phyloP scores from a whole-genome alignment of 1,140 invertebrate genomes.

The Fopius arisanus region DNA sequence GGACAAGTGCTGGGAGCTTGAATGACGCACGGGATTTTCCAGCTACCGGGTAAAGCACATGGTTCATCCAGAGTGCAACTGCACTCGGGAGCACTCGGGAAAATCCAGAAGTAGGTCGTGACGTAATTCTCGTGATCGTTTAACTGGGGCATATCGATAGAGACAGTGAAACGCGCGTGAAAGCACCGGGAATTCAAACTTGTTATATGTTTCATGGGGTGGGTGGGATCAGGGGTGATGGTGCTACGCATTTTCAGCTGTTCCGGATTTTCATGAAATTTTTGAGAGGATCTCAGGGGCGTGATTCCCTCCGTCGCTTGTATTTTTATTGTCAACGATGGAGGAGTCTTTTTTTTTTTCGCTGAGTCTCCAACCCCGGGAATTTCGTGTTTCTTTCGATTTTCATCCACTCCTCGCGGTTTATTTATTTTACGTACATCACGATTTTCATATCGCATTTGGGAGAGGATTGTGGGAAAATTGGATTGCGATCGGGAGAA shows the following conservation, averaged over 20 bases:
- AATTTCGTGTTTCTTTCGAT: not conserved
- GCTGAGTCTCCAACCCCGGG: not conserved
- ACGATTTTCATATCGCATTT: not conserved
- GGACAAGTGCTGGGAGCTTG: not conserved
- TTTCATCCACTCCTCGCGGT: not conserved
- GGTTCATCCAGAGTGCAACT: not conserved
- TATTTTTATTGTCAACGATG: not conserved
- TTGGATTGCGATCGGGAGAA: not conserved
- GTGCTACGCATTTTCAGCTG: not conserved
- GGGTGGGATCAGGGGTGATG: not conserved
- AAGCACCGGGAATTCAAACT: slow-evolving; percentile 2
- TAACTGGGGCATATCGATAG: slow-evolving; percentile 32
- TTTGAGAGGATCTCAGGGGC: too few species aligned
- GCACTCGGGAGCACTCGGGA: slow-evolving; percentile 17
- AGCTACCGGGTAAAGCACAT: not conserved
- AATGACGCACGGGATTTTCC: not conserved
- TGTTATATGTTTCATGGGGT: not conserved
- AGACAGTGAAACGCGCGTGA: slow-evolving; percentile 16
- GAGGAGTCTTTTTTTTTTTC: not conserved
- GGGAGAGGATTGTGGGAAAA: not conserved
- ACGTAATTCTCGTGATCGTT: slow-evolving; percentile 35
- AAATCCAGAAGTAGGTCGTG: slow-evolving; percentile 30
- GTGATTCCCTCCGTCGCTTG: not conserved
- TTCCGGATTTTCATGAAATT: not conserved
- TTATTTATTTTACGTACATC: not conserved